phyloP scores from a whole-genome alignment of 1,140 invertebrate species.

The Philopotamus ludificatus region DNA sequence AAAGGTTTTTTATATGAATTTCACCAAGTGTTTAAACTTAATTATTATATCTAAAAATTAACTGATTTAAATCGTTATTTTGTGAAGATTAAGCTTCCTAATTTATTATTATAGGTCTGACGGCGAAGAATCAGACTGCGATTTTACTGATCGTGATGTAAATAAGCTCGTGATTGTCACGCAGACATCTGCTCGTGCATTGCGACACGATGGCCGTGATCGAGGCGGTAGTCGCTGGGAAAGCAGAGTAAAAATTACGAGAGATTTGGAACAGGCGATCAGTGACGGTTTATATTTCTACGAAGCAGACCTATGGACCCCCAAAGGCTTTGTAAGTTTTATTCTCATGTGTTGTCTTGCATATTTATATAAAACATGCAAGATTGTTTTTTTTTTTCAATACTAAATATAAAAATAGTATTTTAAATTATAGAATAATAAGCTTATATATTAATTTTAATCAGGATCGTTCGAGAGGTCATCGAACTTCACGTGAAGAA shows the following conservation, averaged over 20 bases:
- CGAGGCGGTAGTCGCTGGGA: conserved; percentile 71
- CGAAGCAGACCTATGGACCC: conserved; percentile 84
- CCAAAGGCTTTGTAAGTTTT: conserved; percentile 50
- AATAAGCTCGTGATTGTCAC: conserved; percentile 96
- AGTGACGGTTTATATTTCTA: conserved; percentile 95
- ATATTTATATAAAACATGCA: too few relatives aligned
- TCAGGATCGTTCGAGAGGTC: conserved; percentile 17
- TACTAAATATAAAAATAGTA: neutral
- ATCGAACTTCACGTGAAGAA: conserved; percentile 19
- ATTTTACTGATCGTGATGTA: conserved; percentile 89
- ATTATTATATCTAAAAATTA: too few relatives aligned
- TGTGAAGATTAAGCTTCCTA: too few relatives aligned
- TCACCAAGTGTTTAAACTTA: too few relatives aligned
- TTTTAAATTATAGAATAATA: neutral
- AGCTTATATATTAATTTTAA: neutral
- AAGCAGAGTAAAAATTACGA: conserved; percentile 85
- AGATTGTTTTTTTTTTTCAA: too few relatives aligned
- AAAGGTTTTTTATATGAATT: too few relatives aligned
- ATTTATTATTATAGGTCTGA: conserved; percentile 60
- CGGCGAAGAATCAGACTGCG: conserved; percentile 79
- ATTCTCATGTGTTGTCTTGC: too few relatives aligned
- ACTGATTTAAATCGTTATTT: too few relatives aligned
- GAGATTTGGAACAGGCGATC: conserved; percentile 90
- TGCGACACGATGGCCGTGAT: conserved; percentile 83
- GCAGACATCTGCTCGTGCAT: conserved; percentile 61